Conservation (phyloP, 2,797 vertebrate species). For the Tenualosa thibaudeaui region DNA sequence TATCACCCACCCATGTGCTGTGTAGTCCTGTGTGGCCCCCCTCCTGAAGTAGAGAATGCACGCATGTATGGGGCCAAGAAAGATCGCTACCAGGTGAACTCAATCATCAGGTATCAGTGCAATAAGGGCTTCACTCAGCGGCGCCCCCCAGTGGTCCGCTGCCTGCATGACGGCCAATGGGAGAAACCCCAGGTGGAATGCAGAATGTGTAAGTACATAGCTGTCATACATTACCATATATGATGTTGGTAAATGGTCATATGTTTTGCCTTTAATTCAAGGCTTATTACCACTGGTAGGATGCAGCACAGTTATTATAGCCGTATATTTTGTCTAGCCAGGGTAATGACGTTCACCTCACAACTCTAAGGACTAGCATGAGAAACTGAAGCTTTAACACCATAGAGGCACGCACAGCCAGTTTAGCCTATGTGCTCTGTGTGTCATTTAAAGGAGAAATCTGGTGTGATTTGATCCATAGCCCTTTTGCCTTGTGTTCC, state of each 20-base stretch:
- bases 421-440: too few relatives aligned
- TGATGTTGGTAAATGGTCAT: too few relatives aligned
- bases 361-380: too few relatives aligned
- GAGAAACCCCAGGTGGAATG: constrained; percentile 90
- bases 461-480: too few relatives aligned
- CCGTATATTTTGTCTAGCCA: too few relatives aligned
- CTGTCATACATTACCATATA: too few relatives aligned
- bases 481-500: too few relatives aligned
- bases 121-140: constrained; percentile 83
- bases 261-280: too few relatives aligned
- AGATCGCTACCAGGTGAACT: constrained; percentile 81
- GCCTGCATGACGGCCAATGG: constrained; percentile 87
- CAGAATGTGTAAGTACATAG: constrained; percentile 48
- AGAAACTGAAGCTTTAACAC: too few relatives aligned
- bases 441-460: too few relatives aligned
- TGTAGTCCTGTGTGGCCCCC: constrained; percentile 83
- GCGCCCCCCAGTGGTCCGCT: constrained; percentile 87
- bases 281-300: not conserved
- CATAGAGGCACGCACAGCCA: too few relatives aligned
- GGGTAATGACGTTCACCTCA: too few relatives aligned
- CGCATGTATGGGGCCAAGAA: constrained; percentile 72
- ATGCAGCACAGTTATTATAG: not conserved
- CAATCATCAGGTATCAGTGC: constrained; percentile 91
- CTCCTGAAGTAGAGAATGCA: constrained; percentile 83
- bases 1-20: not conserved